These are phyloP conservation scores for Pomacea canaliculata DNA, from an alignment of 2,888 invertebrate species.

Conservation along the genomic window DNA sequence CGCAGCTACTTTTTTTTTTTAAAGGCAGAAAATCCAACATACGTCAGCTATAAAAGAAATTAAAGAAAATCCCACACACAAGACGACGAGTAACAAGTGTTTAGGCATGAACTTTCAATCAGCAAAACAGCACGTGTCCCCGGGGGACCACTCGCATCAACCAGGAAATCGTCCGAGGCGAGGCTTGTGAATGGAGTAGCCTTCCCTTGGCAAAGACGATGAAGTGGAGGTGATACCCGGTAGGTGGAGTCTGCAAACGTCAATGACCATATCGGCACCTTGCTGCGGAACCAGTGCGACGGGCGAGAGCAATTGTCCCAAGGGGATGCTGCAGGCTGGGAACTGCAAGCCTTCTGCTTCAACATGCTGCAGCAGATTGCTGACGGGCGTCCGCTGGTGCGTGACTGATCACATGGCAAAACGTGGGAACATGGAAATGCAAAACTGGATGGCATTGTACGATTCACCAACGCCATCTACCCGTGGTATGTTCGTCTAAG, in stretches of 20 bases:
- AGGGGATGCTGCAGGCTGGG: neutral
- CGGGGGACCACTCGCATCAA: neutral
- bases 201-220: neutral
- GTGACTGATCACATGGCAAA: slow-evolving; percentile 10
- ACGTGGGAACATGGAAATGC: neutral
- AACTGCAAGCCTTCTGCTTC: neutral
- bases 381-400: neutral
- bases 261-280: slow-evolving; percentile 3
- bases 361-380: neutral
- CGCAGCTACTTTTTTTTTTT: too few relatives aligned
- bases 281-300: neutral
- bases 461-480: too few relatives aligned
- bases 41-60: neutral
- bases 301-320: slow-evolving; percentile 1
- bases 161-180: slow-evolving; percentile 5
- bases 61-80: too few relatives aligned
- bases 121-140: neutral
- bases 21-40: neutral
- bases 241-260: neutral
- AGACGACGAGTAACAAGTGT: neutral
- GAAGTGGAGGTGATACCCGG: neutral
- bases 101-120: neutral
- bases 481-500: too few relatives aligned
- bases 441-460: too few relatives aligned
- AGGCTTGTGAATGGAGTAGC: neutral